Conservation (phyloP, 2,888 invertebrate species). For the Scaptomyza cyrtandrae region DNA sequence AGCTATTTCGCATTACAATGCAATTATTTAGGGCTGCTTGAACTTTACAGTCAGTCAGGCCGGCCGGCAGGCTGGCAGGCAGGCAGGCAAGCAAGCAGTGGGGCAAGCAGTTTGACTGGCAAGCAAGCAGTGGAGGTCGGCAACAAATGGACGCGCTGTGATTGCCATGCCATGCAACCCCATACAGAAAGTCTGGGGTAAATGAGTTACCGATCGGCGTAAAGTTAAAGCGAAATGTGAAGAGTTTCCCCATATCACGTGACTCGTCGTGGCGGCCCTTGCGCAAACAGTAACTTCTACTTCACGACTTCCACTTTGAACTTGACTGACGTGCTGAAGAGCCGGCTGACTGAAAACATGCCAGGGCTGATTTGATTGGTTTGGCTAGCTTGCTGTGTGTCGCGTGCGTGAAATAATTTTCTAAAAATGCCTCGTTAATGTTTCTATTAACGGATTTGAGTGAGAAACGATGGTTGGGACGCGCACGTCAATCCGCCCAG, state of each 20-base stretch:
- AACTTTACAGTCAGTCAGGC: slow-evolving; percentile 50
- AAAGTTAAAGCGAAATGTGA: slow-evolving; percentile 77
- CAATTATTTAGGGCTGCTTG: slow-evolving; percentile 82
- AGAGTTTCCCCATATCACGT: slow-evolving; percentile 48
- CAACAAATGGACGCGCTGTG: slow-evolving; percentile 61
- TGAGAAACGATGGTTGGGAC: slow-evolving; percentile 30
- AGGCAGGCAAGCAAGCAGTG: slow-evolving; percentile 11
- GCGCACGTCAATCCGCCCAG: slow-evolving; percentile 57
- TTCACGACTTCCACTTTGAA: slow-evolving; percentile 67
- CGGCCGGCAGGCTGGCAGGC: slow-evolving; percentile 12
- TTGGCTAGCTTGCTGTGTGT: slow-evolving; percentile 40
- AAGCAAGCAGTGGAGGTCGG: background rate
- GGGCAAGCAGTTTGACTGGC: background rate
- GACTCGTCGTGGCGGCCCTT: slow-evolving; percentile 18
- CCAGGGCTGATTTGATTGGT: slow-evolving; percentile 15
- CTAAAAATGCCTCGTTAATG: slow-evolving; percentile 81
- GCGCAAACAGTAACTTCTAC: slow-evolving; percentile 38
- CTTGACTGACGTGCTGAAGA: slow-evolving; percentile 75
- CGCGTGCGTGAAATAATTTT: slow-evolving; percentile 82
- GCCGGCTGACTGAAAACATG: slow-evolving; percentile 53
- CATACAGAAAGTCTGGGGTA: slow-evolving; percentile 35
- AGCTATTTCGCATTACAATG: slow-evolving; percentile 82
- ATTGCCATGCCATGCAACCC: slow-evolving; percentile 58
- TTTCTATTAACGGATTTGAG: slow-evolving; percentile 83
- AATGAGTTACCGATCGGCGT: slow-evolving; percentile 81